Conservation (phyloP, 2,113 vertebrate genomes). For the Pterocles gutturalis region DNA sequence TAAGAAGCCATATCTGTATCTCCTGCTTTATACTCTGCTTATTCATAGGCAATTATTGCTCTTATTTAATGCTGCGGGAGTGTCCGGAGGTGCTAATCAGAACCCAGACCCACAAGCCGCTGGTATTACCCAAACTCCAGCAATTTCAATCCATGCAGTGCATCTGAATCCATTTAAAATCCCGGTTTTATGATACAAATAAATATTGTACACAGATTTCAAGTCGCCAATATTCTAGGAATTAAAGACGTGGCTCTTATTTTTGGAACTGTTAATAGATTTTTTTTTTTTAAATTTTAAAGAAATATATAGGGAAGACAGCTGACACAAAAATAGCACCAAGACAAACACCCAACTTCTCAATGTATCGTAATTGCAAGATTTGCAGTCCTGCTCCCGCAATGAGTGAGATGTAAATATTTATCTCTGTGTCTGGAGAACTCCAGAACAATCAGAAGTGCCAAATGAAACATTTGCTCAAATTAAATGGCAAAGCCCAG, state of each 20-base stretch:
- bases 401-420: slow-evolving; percentile 66
- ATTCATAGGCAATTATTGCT: slow-evolving; percentile 67
- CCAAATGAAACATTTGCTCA: slow-evolving; percentile 72
- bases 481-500: slow-evolving; percentile 55
- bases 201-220: not conserved
- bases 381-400: slow-evolving; percentile 33
- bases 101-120: not conserved
- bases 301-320: not conserved
- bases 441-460: slow-evolving; percentile 47
- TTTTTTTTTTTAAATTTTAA: not conserved
- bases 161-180: slow-evolving; percentile 34
- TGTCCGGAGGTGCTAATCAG: slow-evolving; percentile 5
- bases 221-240: not conserved
- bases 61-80: slow-evolving; percentile 50
- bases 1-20: slow-evolving; percentile 43
- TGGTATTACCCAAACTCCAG: not conserved
- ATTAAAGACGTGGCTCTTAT: not conserved
- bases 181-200: slow-evolving; percentile 25
- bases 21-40: slow-evolving; percentile 32
- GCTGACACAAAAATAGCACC: not conserved
- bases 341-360: slow-evolving; percentile 4
- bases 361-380: slow-evolving; percentile 33
- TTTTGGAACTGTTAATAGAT: not conserved
- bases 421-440: slow-evolving; percentile 61
- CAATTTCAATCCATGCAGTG: not conserved